Evolutionary conservation across 2,888 invertebrate genomes (phyloP).

Genomic region (Phaedon cochleariae): DNA sequence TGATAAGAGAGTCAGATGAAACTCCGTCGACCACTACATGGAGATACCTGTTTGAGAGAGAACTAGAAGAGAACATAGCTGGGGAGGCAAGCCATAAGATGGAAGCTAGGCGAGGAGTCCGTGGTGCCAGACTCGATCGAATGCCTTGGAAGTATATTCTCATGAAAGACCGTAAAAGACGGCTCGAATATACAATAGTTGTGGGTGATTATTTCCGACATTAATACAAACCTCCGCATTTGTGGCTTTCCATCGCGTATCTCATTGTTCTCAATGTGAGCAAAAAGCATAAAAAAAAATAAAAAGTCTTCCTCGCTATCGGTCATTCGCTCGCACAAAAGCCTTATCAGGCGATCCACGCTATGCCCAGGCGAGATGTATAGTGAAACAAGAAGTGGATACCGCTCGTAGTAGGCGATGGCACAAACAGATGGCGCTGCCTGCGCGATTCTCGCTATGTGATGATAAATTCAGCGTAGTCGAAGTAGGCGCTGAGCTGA

Average conservation of each 20-base stretch:
- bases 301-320: constrained; percentile 19
- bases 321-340: constrained; percentile 23
- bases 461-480: constrained; percentile 24
- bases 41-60: too few relatives aligned
- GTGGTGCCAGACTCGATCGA: too few relatives aligned
- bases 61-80: too few relatives aligned
- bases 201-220: neutral
- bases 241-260: neutral
- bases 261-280: constrained; percentile 5
- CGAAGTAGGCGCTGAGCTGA: constrained; percentile 18
- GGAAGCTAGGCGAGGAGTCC: too few relatives aligned
- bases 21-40: too few relatives aligned
- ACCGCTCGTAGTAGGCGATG: constrained; percentile 8
- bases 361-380: constrained; percentile 15
- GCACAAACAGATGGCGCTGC: constrained; percentile 22
- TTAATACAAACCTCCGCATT: neutral
- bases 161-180: too few relatives aligned
- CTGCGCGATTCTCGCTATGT: constrained; percentile 20
- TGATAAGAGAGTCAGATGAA: too few relatives aligned
- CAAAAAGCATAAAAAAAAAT: constrained; percentile 9
- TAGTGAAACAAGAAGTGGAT: constrained; percentile 22
- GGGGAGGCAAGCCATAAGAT: too few relatives aligned
- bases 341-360: neutral
- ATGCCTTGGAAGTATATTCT: too few relatives aligned
- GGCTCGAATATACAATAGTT: too few relatives aligned